phyloP scores from a whole-genome alignment of 2,888 invertebrate species.

The Himalopsyche kuldschensis region DNA sequence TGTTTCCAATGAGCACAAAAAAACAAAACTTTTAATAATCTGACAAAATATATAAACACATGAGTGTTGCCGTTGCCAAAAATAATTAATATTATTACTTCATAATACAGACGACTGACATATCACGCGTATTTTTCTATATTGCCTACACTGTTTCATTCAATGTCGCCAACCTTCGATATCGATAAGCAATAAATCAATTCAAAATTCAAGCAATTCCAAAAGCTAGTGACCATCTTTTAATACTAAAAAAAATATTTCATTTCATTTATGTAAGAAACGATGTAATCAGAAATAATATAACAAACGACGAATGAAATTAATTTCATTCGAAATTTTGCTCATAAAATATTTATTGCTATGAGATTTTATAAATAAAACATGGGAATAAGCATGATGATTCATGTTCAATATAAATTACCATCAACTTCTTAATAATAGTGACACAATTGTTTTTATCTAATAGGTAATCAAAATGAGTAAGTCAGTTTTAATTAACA shows the following conservation, averaged over 20 bases:
- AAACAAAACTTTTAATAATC: neutral
- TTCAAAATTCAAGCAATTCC: neutral
- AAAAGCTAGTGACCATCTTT: neutral
- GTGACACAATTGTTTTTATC: neutral
- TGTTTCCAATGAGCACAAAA: neutral
- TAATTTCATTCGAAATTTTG: neutral
- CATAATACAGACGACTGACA: slow-evolving; percentile 19
- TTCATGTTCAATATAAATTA: neutral
- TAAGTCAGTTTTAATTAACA: too few species aligned
- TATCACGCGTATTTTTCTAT: slow-evolving; percentile 14
- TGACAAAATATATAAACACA: slow-evolving; percentile 7
- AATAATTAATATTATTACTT: neutral
- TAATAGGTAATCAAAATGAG: too few species aligned
- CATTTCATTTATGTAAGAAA: neutral
- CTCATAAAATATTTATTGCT: neutral
- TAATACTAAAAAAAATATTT: neutral
- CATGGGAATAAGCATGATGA: neutral
- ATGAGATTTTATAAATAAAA: neutral
- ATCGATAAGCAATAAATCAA: neutral
- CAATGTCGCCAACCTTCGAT: too few species aligned
- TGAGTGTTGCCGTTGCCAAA: slow-evolving; percentile 6
- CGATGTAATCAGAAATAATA: neutral
- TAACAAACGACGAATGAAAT: neutral
- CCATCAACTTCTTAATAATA: neutral
- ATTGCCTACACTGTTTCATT: neutral